A percentile compares a stretch with the other conserved stretches of the same genome.
phyloP scores from a whole-genome alignment of 2,113 vertebrate species.

The Ariopsis seemanni region DNA sequence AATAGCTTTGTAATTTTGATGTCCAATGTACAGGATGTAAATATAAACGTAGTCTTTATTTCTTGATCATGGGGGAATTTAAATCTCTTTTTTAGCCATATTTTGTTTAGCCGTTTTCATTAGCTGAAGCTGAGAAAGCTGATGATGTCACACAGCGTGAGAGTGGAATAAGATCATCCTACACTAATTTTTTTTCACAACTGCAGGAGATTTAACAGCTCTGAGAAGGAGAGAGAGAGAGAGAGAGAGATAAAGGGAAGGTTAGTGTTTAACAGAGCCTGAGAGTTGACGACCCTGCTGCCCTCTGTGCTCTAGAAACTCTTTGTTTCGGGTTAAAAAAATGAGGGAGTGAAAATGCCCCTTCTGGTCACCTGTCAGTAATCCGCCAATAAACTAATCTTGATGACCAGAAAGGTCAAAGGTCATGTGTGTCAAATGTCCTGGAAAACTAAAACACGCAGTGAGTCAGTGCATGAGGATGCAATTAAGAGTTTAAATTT shows the following conservation, averaged over 20 bases:
- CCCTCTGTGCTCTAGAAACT: background rate
- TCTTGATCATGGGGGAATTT: background rate
- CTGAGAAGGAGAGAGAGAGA: background rate
- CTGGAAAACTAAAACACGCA: background rate
- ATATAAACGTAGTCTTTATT: background rate
- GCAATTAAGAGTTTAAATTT: background rate
- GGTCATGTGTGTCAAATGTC: background rate
- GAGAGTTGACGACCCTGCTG: background rate
- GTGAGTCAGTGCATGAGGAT: background rate
- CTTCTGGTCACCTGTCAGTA: constrained; percentile 19
- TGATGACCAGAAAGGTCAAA: constrained; percentile 8
- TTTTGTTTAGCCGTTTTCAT: background rate
- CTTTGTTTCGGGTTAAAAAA: background rate
- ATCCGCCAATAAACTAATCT: constrained; percentile 30
- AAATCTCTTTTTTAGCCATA: background rate
- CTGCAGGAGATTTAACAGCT: background rate
- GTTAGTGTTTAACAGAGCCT: constrained; percentile 13
- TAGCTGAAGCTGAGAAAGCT: background rate
- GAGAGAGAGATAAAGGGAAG: background rate
- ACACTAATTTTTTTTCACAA: background rate
- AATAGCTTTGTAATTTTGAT: no score
- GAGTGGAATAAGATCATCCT: background rate
- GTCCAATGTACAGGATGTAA: no score
- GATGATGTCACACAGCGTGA: background rate
- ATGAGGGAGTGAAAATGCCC: constrained; percentile 22